Evolutionary conservation across 2,888 invertebrate species (phyloP).

Genomic region (Epinotia brunnichana): DNA sequence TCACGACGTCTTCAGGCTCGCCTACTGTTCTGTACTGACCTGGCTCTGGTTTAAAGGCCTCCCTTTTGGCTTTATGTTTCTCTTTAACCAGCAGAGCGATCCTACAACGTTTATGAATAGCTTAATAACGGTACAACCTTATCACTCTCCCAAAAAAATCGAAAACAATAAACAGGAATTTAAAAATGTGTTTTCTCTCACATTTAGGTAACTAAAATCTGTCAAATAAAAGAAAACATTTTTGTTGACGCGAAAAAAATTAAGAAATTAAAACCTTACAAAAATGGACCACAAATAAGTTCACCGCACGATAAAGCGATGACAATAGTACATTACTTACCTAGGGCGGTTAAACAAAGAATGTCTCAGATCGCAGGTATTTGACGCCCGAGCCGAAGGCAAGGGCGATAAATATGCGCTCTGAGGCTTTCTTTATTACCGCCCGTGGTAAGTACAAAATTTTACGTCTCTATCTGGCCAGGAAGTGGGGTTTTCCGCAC

Average conservation of each 20-base stretch:
- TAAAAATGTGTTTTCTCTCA: neutral
- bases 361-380: too few relatives aligned
- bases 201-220: neutral
- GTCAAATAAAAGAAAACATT: too few relatives aligned
- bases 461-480: too few relatives aligned
- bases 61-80: conserved; percentile 49
- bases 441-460: too few relatives aligned
- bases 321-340: too few relatives aligned
- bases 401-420: too few relatives aligned
- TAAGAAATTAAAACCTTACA: neutral
- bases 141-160: too few relatives aligned
- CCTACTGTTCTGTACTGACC: conserved; percentile 59
- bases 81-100: conserved; percentile 57
- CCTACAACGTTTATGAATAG: conserved; percentile 57
- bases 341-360: too few relatives aligned
- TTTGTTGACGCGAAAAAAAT: too few relatives aligned
- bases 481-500: too few relatives aligned
- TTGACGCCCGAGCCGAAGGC: too few relatives aligned
- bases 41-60: conserved; percentile 52
- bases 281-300: neutral
- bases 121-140: neutral
- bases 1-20: conserved; percentile 62
- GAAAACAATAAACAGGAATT: neutral
- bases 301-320: neutral
- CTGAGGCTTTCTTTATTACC: too few relatives aligned